Evolutionary conservation across 2,113 vertebrate species (phyloP).

Genomic region (Lagopus leucura): DNA sequence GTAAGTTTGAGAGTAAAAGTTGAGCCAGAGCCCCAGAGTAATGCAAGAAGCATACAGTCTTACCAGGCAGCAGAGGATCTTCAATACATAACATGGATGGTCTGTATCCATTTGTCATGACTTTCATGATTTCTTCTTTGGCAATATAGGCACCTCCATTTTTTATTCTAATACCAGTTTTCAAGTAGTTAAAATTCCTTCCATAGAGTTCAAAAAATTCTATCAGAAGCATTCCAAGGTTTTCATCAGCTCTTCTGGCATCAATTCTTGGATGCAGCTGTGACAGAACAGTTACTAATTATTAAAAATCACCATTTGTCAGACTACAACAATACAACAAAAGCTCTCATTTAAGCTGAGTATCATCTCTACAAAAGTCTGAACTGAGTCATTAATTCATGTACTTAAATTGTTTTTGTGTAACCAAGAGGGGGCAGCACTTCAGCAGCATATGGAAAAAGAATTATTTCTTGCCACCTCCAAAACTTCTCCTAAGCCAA

Average conservation of each 20-base stretch:
- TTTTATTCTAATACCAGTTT: constrained; percentile 98
- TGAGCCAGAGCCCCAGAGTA: neutral
- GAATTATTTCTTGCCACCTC: neutral
- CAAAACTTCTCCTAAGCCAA: neutral
- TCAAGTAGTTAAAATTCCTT: constrained; percentile 98
- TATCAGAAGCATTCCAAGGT: constrained; percentile 96
- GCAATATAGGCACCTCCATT: constrained; percentile 97
- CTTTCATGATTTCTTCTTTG: constrained; percentile 98
- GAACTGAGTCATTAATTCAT: neutral
- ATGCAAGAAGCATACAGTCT: constrained; percentile 19
- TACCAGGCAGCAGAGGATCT: constrained; percentile 96
- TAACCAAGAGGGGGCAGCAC: constrained; percentile 61
- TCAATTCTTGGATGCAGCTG: constrained; percentile 96
- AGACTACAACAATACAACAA: neutral
- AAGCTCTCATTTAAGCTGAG: neutral
- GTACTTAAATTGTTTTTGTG: neutral
- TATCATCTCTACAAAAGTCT: neutral
- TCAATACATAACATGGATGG: constrained; percentile 99
- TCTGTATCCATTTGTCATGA: constrained; percentile 93
- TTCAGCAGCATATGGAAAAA: neutral
- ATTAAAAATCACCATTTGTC: neutral
- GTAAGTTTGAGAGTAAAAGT: neutral
- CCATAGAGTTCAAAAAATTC: constrained; percentile 99
- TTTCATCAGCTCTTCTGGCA: constrained; percentile 90
- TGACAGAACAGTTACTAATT: constrained; percentile 6